These are phyloP conservation scores for Eucidaris tribuloides DNA, from an alignment of 35 echinoderm and acorn worm species.

Conservation along the genomic window DNA sequence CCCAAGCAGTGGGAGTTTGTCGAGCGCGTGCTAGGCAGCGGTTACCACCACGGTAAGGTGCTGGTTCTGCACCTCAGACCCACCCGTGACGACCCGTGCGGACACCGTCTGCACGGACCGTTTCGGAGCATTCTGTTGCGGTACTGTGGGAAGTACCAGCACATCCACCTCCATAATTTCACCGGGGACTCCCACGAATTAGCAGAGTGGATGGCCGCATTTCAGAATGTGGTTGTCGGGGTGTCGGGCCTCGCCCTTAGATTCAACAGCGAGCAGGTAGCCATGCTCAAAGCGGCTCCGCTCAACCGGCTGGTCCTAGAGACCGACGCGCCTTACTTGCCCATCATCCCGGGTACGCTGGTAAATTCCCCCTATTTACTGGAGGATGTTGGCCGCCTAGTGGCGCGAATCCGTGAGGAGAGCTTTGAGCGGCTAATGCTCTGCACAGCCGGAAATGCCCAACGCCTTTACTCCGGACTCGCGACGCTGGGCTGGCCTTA, in stretches of 20 bases:
- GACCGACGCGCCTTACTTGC: neutral
- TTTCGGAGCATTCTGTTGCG: neutral
- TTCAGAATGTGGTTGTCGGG: neutral
- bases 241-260: neutral
- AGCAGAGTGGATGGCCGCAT: neutral
- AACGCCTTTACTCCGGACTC: neutral
- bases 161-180: neutral
- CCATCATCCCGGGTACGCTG: neutral
- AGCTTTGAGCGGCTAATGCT: neutral
- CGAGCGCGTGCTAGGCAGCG: neutral
- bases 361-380: neutral
- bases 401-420: neutral
- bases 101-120: neutral
- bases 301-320: neutral
- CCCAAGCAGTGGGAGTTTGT: neutral
- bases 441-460: neutral
- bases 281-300: neutral
- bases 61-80: neutral
- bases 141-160: neutral
- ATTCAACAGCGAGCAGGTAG: neutral
- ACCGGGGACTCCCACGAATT: neutral
- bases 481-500: too few species aligned
- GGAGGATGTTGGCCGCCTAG: neutral
- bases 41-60: neutral
- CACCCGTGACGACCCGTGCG: neutral